phyloP scores from a whole-genome alignment of 2,113 vertebrate genomes.

The Xerus inauris region DNA sequence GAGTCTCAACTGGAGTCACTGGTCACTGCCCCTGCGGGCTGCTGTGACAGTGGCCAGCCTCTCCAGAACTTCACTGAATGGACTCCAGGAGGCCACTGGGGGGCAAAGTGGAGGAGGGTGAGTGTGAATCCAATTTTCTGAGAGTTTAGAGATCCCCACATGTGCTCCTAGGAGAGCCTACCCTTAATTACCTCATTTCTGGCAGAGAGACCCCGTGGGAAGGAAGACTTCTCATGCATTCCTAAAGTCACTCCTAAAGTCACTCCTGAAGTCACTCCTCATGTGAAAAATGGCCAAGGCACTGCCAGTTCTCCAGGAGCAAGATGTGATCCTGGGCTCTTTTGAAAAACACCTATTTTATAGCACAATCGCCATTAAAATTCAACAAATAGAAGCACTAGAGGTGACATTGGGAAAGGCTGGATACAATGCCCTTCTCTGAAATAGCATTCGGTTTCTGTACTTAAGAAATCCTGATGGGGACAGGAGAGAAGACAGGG shows the following conservation, averaged over 20 bases:
- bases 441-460: slow-evolving; percentile 18
- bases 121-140: slow-evolving; percentile 69
- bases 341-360: slow-evolving; percentile 55
- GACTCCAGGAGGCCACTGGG: neutral
- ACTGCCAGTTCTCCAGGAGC: slow-evolving; percentile 17
- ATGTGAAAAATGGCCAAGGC: slow-evolving; percentile 49
- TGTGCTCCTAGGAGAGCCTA: slow-evolving; percentile 58
- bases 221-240: slow-evolving; percentile 32
- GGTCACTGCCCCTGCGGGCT: neutral
- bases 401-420: slow-evolving; percentile 56
- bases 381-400: slow-evolving; percentile 56
- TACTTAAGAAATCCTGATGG: neutral
- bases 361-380: slow-evolving; percentile 45
- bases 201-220: slow-evolving; percentile 67
- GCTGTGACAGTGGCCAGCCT: slow-evolving; percentile 3
- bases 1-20: neutral
- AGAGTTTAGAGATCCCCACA: slow-evolving; percentile 49
- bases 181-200: slow-evolving; percentile 76
- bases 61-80: slow-evolving; percentile 13
- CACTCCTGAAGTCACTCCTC: slow-evolving; percentile 61
- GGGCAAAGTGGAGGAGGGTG: slow-evolving; percentile 3
- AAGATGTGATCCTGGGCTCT: neutral
- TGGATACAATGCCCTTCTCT: neutral
- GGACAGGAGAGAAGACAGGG: neutral
- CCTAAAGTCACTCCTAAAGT: slow-evolving; percentile 60